phyloP scores from a whole-genome alignment of 1,140 invertebrate genomes.

The Colletes gigas region DNA sequence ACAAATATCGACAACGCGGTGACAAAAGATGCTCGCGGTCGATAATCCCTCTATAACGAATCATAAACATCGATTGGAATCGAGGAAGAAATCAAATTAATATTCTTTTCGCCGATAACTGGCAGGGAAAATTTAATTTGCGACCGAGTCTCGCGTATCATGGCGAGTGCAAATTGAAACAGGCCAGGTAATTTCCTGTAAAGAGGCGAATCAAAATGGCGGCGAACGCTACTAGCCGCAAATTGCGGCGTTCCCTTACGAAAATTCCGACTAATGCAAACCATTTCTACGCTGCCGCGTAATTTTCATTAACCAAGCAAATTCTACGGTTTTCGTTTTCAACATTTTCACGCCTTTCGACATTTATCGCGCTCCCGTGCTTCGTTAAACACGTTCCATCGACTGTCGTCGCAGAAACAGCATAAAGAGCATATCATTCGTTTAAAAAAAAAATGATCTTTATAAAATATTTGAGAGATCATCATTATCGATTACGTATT shows the following conservation, averaged over 20 bases:
- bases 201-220: conserved; percentile 49
- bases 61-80: not conserved
- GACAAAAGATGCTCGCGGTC: not conserved
- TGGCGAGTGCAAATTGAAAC: conserved; percentile 37
- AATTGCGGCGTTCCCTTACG: conserved; percentile 19
- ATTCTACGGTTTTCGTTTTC: not conserved
- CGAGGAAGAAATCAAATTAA: not conserved
- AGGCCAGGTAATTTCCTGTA: conserved; percentile 49
- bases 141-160: conserved; percentile 12
- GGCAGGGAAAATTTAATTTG: conserved; percentile 28
- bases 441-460: too few relatives aligned
- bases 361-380: too few relatives aligned
- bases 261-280: not conserved
- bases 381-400: not conserved
- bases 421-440: too few relatives aligned
- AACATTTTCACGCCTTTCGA: too few relatives aligned
- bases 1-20: too few relatives aligned
- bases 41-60: not conserved
- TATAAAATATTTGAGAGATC: too few relatives aligned
- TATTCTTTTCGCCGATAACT: not conserved
- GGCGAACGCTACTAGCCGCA: conserved; percentile 4
- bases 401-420: too few relatives aligned
- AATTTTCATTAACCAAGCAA: not conserved
- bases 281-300: not conserved
- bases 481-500: too few relatives aligned